These are phyloP conservation scores for Pedicia rivosa DNA, from an alignment of 2,888 invertebrate genomes.

Conservation along the genomic window DNA sequence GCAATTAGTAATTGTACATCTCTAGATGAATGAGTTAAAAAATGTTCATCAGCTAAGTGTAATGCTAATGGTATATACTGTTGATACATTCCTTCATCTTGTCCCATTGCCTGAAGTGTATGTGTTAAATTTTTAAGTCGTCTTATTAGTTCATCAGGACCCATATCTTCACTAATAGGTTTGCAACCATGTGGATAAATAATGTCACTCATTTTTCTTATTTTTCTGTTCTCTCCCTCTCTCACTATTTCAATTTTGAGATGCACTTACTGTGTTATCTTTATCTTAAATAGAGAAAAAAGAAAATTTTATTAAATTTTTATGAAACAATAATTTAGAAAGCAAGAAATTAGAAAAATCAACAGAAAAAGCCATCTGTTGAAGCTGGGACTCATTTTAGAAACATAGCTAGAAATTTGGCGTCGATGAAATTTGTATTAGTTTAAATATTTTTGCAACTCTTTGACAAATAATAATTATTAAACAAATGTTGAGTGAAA, in stretches of 20 bases:
- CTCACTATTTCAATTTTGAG: neutral
- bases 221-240: no score
- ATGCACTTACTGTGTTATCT: neutral
- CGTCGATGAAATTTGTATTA: no score
- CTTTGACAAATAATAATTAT: no score
- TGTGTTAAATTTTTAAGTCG: constrained; percentile 87
- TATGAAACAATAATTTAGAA: neutral
- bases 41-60: constrained; percentile 85
- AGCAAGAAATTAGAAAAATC: no score
- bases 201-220: constrained; percentile 56
- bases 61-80: constrained; percentile 84
- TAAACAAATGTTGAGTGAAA: neutral
- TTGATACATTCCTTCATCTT: constrained; percentile 88
- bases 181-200: constrained; percentile 91
- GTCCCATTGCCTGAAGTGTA: constrained; percentile 90
- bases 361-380: no score
- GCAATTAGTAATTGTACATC: constrained; percentile 92
- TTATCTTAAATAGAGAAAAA: neutral
- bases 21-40: constrained; percentile 72
- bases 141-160: constrained; percentile 88
- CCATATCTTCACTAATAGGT: constrained; percentile 85
- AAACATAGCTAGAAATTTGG: no score
- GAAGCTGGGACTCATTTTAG: no score
- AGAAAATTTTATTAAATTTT: neutral
- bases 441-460: no score